Evolutionary conservation across 1,140 invertebrate species (phyloP).

Genomic region (Euura saliciscinereae): DNA sequence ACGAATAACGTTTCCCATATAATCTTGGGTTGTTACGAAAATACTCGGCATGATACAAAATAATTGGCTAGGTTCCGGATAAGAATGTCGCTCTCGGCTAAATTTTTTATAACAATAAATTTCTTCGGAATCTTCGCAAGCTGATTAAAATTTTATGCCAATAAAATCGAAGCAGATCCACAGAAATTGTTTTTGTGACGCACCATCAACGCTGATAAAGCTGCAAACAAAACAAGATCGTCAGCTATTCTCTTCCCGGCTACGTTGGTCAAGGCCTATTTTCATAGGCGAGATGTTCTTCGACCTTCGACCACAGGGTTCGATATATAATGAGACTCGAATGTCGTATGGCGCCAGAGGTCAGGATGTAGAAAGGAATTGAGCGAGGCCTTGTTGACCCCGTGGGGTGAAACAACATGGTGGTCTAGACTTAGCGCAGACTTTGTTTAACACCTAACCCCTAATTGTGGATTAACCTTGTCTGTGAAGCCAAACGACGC

Average conservation of each 20-base stretch:
- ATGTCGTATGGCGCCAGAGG: background rate
- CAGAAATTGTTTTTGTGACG: too few relatives aligned
- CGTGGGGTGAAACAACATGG: background rate
- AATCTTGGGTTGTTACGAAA: background rate
- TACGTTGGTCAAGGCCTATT: too few relatives aligned
- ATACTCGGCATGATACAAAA: too few relatives aligned
- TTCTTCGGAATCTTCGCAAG: too few relatives aligned
- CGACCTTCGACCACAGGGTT: conserved; percentile 17
- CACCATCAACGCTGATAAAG: too few relatives aligned
- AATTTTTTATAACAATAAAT: too few relatives aligned
- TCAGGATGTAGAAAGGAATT: conserved; percentile 10
- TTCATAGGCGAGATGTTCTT: conserved; percentile 4
- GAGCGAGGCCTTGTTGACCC: background rate
- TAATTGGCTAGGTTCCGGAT: too few relatives aligned
- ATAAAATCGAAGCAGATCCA: too few relatives aligned
- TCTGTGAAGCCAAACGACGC: background rate
- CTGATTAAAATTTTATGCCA: too few relatives aligned
- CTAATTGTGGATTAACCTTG: conserved; percentile 4
- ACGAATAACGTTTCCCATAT: conserved; percentile 1
- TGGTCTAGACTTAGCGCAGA: background rate
- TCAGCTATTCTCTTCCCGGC: too few relatives aligned
- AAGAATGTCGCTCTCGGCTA: too few relatives aligned
- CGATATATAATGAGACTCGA: conserved; percentile 14
- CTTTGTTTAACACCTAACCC: background rate
- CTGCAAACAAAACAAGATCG: too few relatives aligned